phyloP scores from a whole-genome alignment of 2,797 vertebrate species.

The Sebastes baramenuke region DNA sequence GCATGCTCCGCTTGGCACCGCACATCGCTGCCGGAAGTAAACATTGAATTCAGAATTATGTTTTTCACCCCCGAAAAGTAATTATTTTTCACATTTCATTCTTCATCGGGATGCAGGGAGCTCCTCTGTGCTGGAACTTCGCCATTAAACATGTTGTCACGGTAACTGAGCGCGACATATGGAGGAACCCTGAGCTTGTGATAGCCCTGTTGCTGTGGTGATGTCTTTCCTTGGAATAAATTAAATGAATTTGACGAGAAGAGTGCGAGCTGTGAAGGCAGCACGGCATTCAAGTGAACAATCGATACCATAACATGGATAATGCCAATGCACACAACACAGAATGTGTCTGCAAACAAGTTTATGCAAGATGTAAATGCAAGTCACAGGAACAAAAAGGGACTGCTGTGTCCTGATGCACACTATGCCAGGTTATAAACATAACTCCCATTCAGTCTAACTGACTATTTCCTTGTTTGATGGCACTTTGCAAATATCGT shows the following conservation, averaged over 20 bases:
- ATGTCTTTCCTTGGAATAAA: conserved; percentile 21
- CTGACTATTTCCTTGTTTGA: not conserved
- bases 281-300: not conserved
- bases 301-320: not conserved
- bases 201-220: conserved; percentile 48
- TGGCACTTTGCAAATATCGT: not conserved
- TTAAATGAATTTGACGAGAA: not conserved
- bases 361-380: not conserved
- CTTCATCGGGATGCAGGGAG: conserved; percentile 12
- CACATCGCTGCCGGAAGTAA: conserved; percentile 19
- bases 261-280: conserved; percentile 11
- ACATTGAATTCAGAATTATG: not conserved
- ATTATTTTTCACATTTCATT: not conserved
- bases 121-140: conserved; percentile 57
- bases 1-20: not conserved
- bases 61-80: not conserved
- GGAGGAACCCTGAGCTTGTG: conserved; percentile 34
- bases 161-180: conserved; percentile 57
- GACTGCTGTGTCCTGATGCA: not conserved
- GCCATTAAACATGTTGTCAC: conserved; percentile 54
- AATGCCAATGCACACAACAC: not conserved
- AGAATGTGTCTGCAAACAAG: not conserved
- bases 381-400: not conserved
- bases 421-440: not conserved
- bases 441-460: not conserved